These are phyloP conservation scores for Oligia latruncula DNA, from an alignment of 2,888 invertebrate species.

Conservation along the genomic window DNA sequence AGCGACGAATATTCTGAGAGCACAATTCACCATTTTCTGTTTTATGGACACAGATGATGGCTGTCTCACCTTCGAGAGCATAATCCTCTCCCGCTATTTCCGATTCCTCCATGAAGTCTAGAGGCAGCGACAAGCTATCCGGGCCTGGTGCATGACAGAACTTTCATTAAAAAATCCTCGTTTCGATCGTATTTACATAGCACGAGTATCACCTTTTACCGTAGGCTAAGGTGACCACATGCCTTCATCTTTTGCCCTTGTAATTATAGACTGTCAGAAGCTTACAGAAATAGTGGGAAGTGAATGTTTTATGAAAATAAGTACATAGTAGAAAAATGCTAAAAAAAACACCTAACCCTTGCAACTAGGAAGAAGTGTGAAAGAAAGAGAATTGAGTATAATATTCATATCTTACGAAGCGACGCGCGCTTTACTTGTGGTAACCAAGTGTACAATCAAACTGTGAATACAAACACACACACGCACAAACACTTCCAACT, in stretches of 20 bases:
- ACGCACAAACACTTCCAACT: not conserved
- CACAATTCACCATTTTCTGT: conserved; percentile 27
- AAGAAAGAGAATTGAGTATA: not conserved
- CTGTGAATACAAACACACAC: not conserved
- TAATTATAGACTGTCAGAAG: not conserved
- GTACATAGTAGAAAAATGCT: not conserved
- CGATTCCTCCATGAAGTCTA: conserved; percentile 37
- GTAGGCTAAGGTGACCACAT: not conserved
- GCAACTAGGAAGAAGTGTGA: not conserved
- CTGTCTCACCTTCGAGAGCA: conserved; percentile 43
- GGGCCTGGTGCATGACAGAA: conserved; percentile 42
- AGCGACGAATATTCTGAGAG: conserved; percentile 23
- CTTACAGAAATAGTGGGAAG: conserved; percentile 6
- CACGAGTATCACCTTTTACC: not conserved
- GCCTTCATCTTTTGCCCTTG: conserved; percentile 21
- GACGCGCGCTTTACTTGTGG: not conserved
- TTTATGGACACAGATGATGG: conserved; percentile 37
- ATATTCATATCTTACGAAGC: not conserved
- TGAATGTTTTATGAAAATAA: not conserved
- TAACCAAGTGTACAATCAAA: not conserved
- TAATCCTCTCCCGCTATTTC: conserved; percentile 53
- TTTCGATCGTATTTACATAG: conserved; percentile 25
- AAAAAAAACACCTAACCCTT: not conserved
- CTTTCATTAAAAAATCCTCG: conserved; percentile 20
- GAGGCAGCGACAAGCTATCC: conserved; percentile 29